These are phyloP conservation scores for Hyles euphorbiae DNA, from an alignment of 1,140 invertebrate species.

Conservation along the genomic window DNA sequence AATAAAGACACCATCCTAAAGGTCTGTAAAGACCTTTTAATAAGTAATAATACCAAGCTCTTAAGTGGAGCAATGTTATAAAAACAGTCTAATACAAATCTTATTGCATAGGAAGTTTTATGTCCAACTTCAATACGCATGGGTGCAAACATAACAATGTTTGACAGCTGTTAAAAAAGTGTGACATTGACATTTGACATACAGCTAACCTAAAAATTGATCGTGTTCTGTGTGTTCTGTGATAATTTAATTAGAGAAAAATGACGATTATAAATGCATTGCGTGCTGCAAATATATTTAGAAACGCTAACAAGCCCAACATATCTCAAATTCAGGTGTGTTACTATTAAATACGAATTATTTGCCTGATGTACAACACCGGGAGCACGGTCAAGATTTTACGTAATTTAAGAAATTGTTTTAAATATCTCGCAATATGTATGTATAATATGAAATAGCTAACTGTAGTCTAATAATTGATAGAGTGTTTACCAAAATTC, in stretches of 20 bases:
- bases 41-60: background rate
- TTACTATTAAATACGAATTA: background rate
- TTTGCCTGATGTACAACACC: too few species aligned
- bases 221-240: constrained; percentile 20
- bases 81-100: too few species aligned
- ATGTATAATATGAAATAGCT: too few species aligned
- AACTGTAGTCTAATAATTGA: too few species aligned
- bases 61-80: background rate
- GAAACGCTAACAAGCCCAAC: constrained; percentile 31
- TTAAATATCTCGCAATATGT: too few species aligned
- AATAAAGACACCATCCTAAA: too few species aligned
- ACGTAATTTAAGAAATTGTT: constrained; percentile 35
- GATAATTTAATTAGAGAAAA: constrained; percentile 30
- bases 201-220: constrained; percentile 28
- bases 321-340: constrained; percentile 45
- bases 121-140: background rate
- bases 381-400: constrained; percentile 22
- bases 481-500: too few species aligned
- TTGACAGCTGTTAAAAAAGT: background rate
- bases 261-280: constrained; percentile 56
- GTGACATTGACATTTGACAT: constrained; percentile 29
- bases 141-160: background rate
- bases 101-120: too few species aligned
- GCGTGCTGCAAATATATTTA: constrained; percentile 36
- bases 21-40: too few species aligned